Conservation (phyloP, 2,888 invertebrate genomes). For the Meghimatium bilineatum region DNA sequence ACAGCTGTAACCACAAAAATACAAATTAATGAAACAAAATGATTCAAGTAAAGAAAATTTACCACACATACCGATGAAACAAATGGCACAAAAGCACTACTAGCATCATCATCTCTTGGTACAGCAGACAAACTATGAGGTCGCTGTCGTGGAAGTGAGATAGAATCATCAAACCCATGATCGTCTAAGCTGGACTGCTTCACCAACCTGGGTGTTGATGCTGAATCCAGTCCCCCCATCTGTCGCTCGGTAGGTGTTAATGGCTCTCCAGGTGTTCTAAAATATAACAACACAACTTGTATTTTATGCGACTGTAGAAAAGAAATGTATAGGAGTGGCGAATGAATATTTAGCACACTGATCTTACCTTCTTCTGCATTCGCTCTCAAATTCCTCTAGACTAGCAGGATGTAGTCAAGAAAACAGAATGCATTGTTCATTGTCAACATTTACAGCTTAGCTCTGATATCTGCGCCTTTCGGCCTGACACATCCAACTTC, state of each 20-base stretch:
- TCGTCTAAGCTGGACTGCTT: slow-evolving; percentile 51
- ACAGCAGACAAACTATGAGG: slow-evolving; percentile 68
- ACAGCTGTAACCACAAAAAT: too few species aligned
- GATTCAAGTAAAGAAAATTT: neutral
- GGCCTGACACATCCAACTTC: too few species aligned
- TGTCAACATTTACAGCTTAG: too few species aligned
- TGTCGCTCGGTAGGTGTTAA: slow-evolving; percentile 29
- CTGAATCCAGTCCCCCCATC: neutral
- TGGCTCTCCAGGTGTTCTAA: slow-evolving; percentile 33
- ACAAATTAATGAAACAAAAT: too few species aligned
- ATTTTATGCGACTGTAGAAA: too few species aligned
- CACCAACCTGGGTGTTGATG: slow-evolving; percentile 26
- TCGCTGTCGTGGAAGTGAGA: slow-evolving; percentile 54
- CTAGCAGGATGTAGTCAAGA: too few species aligned
- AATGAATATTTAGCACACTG: too few species aligned
- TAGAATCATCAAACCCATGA: slow-evolving; percentile 44
- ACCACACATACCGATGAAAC: slow-evolving; percentile 35
- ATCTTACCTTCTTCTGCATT: too few species aligned
- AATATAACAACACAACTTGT: neutral
- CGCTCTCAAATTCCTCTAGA: too few species aligned
- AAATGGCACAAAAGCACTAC: slow-evolving; percentile 55
- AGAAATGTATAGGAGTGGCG: too few species aligned
- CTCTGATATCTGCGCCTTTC: too few species aligned
- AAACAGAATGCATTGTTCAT: too few species aligned
- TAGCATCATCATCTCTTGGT: slow-evolving; percentile 60